Base-by-base conservation (phyloP, 2,888 invertebrate genomes). In the Hirtodrosophila histrioides region DNA sequence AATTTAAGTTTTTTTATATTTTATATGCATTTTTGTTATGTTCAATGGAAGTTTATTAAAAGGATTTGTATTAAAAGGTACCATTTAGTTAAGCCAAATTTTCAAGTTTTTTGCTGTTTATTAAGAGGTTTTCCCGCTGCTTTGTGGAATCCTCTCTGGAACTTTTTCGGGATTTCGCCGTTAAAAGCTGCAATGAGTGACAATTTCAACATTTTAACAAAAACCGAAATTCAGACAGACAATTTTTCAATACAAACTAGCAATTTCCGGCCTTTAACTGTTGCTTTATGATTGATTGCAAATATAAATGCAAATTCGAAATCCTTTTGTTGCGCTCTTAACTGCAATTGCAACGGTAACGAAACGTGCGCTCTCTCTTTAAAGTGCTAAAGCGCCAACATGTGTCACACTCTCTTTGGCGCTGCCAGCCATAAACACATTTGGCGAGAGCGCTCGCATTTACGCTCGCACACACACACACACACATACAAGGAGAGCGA, bases 1-100 rank as follows among this genome's bases (percentile, higher is more conserved):
- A 49, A 45, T 46, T 63, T 74, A 57, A 68, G 61, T 66, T 58
- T 63, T 33, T 69, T 50, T 37, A 55, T 49, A 10, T 55, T 55
- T 58, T 69, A 58, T 29, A 55, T 24, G 36, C 43, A 50, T 57
- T 54, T 55, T 54, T 58, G 62, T 65, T 65, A 60, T 65, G 43
- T 54, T 64, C 35, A 27, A 46, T 50, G 50, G 39, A 69, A 17
- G 44, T 53, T 23, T 40, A 66, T 55, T 70, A 61, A 70, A 70
- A 49, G 70, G 60, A 66, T 57, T 66, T 51, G 35, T 44, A 67
- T 17, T 17, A 17, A 17, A 17, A 1, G 17, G 17, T 17, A 17
- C 17, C 17, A 17, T 17, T 17, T 17, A 17, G 17, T 17, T 17
- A 17, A 17, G 17, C 17, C 17, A 17, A 17, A 17, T 17, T 1